phyloP scores from a whole-genome alignment of 2,113 vertebrate genomes.

The Tinamus guttatus region DNA sequence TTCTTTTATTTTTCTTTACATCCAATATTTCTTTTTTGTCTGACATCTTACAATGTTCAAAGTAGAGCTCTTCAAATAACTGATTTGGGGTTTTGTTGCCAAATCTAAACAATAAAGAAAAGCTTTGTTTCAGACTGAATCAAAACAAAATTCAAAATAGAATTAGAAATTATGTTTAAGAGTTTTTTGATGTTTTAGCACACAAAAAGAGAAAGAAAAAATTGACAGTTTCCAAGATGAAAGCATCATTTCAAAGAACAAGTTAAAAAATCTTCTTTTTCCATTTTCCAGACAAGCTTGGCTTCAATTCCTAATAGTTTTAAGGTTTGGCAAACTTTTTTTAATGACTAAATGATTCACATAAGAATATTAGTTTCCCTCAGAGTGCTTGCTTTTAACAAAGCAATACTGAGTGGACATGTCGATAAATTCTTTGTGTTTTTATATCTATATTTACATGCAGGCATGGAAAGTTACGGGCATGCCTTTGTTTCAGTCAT shows the following conservation, averaged over 20 bases:
- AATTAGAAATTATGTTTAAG: neutral
- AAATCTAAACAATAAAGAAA: constrained; percentile 19
- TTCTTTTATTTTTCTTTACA: constrained; percentile 34
- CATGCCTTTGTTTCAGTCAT: neutral
- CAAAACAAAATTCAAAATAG: neutral
- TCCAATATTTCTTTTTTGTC: neutral
- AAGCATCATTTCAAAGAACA: neutral
- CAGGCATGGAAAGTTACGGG: neutral
- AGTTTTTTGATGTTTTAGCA: neutral
- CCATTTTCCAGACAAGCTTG: neutral
- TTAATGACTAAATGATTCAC: neutral
- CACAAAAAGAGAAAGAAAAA: neutral
- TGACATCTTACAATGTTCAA: constrained; percentile 12
- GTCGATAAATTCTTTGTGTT: neutral
- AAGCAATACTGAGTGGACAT: neutral
- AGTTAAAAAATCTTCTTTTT: neutral
- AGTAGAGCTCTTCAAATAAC: constrained; percentile 10
- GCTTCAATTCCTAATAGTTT: neutral
- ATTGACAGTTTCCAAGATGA: neutral
- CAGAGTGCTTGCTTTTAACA: neutral
- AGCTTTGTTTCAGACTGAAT: neutral
- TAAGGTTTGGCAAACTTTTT: neutral
- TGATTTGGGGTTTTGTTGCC: neutral
- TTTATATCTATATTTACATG: neutral
- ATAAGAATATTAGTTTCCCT: neutral